phyloP scores from a whole-genome alignment of 2,113 vertebrate genomes.

The Oryzias celebensis region DNA sequence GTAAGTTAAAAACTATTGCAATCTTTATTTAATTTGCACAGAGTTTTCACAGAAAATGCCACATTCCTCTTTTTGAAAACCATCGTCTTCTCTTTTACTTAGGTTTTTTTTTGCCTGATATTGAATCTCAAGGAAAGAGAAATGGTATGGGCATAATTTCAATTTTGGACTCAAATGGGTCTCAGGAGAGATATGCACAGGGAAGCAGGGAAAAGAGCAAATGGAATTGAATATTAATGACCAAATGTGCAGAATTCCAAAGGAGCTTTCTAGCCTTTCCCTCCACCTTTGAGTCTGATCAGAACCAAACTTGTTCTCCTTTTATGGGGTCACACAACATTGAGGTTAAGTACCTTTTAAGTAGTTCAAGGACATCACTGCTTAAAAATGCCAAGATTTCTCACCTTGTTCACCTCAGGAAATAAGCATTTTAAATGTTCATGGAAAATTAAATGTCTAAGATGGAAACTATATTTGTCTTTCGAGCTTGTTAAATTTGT shows the following conservation, averaged over 20 bases:
- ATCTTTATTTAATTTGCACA: conserved; percentile 66
- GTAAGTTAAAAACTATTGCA: conserved; percentile 60
- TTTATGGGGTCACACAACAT: conserved; percentile 25
- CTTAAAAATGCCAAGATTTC: conserved; percentile 43
- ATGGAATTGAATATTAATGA: conserved; percentile 52
- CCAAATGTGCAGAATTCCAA: conserved; percentile 28
- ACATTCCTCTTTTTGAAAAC: conserved; percentile 48
- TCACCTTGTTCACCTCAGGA: conserved; percentile 54
- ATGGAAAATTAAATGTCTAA: conserved; percentile 52
- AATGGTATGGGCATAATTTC: conserved; percentile 56
- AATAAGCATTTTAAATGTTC: conserved; percentile 63
- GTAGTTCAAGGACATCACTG: conserved; percentile 55
- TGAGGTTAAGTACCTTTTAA: conserved; percentile 31
- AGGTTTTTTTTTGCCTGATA: conserved; percentile 51
- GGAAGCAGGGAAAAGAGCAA: conserved; percentile 27
- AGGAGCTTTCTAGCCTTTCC: conserved; percentile 20
- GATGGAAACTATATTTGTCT: too few species aligned
- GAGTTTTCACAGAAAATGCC: conserved; percentile 59
- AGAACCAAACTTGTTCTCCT: conserved; percentile 27
- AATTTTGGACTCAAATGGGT: conserved; percentile 58
- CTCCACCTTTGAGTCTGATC: conserved; percentile 10
- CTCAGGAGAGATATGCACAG: conserved; percentile 36
- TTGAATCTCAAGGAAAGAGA: conserved; percentile 59
- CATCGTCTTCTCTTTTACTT: conserved; percentile 24
- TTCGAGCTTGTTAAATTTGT: too few species aligned